Conservation (phyloP, 2,888 invertebrate genomes). For the Mylabris sibirica region DNA sequence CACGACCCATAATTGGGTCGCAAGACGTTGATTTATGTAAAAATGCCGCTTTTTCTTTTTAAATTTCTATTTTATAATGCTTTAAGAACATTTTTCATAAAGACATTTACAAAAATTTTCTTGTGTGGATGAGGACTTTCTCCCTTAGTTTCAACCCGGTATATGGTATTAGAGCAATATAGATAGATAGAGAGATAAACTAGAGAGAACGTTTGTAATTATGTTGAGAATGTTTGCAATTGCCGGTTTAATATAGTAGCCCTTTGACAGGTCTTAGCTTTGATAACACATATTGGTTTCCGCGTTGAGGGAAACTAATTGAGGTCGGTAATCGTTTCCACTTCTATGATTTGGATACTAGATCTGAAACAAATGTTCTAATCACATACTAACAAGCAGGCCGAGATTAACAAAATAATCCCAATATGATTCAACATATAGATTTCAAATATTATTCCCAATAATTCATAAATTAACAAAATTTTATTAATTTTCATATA, state of each 20-base stretch:
- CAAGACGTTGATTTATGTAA: too few species aligned
- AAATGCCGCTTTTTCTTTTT: too few species aligned
- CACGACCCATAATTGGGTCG: too few species aligned
- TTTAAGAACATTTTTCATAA: too few species aligned
- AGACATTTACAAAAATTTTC: too few species aligned
- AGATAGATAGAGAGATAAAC: neutral
- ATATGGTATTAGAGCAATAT: neutral
- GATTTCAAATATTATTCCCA: neutral
- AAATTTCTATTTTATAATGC: too few species aligned
- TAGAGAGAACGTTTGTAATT: conserved; percentile 18
- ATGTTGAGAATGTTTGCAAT: conserved; percentile 28
- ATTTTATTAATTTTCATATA: too few species aligned
- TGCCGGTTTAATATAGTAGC: conserved; percentile 20
- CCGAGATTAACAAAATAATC: neutral
- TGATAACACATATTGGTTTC: conserved; percentile 20
- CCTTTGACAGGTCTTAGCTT: conserved; percentile 22
- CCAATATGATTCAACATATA: neutral
- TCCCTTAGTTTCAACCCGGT: too few species aligned
- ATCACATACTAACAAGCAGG: neutral
- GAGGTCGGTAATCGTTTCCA: conserved; percentile 13
- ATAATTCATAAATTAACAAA: neutral
- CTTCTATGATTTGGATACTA: neutral
- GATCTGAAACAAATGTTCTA: neutral
- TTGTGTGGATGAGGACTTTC: too few species aligned
- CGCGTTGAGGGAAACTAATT: conserved; percentile 14